These are phyloP conservation scores for Crepidodera aurea DNA, from an alignment of 2,888 invertebrate genomes.

Conservation along the genomic window DNA sequence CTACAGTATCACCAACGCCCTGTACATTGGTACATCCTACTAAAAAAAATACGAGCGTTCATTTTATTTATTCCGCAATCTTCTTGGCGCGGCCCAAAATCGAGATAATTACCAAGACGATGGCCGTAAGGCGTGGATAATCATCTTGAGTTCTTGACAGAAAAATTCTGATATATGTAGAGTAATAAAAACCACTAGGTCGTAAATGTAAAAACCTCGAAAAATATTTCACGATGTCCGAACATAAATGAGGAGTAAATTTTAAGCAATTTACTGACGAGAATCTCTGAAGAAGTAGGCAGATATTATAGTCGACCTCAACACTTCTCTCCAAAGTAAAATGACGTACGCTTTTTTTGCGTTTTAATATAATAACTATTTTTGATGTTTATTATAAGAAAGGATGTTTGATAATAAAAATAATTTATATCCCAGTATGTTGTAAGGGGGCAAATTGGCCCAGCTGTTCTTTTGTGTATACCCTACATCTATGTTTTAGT, in stretches of 20 bases:
- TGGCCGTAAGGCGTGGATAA: constrained; percentile 5
- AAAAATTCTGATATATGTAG: constrained; percentile 21
- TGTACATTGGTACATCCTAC: neutral
- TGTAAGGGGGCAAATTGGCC: too few relatives aligned
- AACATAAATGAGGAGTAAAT: constrained; percentile 25
- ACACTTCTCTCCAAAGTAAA: too few relatives aligned
- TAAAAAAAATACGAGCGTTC: neutral
- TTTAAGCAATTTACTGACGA: constrained; percentile 17
- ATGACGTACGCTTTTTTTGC: too few relatives aligned
- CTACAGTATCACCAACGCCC: too few relatives aligned
- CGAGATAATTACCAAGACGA: neutral
- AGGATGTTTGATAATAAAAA: too few relatives aligned
- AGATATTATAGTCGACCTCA: too few relatives aligned
- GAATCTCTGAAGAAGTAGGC: neutral
- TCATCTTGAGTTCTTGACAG: constrained; percentile 16
- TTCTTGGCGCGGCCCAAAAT: neutral
- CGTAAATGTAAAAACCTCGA: constrained; percentile 23
- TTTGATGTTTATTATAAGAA: too few relatives aligned
- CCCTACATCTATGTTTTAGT: too few relatives aligned
- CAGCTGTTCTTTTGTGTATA: too few relatives aligned
- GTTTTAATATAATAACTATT: too few relatives aligned
- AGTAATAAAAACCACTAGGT: constrained; percentile 26
- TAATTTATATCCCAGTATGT: too few relatives aligned
- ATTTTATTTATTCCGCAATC: neutral
- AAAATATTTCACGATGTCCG: constrained; percentile 23